Conservation (phyloP, 2,888 invertebrate genomes). For the Bursaphelenchus okinawaensis region DNA sequence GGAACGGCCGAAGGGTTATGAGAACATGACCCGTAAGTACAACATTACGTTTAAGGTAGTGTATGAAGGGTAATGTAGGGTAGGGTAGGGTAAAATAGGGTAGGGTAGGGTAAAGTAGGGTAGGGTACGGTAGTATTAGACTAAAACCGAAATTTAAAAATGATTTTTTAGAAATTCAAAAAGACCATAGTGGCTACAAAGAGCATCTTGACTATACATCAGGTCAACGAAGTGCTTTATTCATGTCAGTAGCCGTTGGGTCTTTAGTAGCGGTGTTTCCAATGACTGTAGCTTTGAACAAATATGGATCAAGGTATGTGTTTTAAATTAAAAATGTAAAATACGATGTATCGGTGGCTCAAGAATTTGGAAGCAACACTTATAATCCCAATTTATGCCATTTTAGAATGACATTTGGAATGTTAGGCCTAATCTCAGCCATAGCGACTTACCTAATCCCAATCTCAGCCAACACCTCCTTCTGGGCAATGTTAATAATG, state of each 20-base stretch:
- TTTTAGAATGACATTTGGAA: slow-evolving; percentile 29
- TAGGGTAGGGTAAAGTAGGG: too few species aligned
- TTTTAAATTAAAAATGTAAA: too few species aligned
- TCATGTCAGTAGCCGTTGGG: slow-evolving; percentile 52
- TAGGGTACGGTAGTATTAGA: too few species aligned
- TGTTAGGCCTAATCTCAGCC: slow-evolving; percentile 31
- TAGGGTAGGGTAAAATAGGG: too few species aligned
- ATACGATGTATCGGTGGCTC: too few species aligned
- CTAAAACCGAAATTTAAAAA: too few species aligned
- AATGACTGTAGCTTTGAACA: slow-evolving; percentile 37
- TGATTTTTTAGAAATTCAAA: background rate
- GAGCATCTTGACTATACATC: slow-evolving; percentile 40
- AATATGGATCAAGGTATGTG: slow-evolving; percentile 39
- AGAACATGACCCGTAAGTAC: slow-evolving; percentile 23
- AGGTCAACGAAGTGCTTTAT: slow-evolving; percentile 41
- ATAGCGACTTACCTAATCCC: slow-evolving; percentile 32
- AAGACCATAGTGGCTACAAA: slow-evolving; percentile 22
- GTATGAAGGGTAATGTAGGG: too few species aligned
- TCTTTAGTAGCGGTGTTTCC: slow-evolving; percentile 51
- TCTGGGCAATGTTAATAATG: slow-evolving; percentile 27
- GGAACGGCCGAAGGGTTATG: slow-evolving; percentile 23
- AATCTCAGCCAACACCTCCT: slow-evolving; percentile 27
- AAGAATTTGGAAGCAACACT: too few species aligned
- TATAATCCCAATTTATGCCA: background rate
- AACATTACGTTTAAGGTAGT: too few species aligned